Evolutionary conservation across 2,888 invertebrate genomes (phyloP), one percentile per base, ranked within the genome.

Genomic region (Griposia aprilina): DNA sequence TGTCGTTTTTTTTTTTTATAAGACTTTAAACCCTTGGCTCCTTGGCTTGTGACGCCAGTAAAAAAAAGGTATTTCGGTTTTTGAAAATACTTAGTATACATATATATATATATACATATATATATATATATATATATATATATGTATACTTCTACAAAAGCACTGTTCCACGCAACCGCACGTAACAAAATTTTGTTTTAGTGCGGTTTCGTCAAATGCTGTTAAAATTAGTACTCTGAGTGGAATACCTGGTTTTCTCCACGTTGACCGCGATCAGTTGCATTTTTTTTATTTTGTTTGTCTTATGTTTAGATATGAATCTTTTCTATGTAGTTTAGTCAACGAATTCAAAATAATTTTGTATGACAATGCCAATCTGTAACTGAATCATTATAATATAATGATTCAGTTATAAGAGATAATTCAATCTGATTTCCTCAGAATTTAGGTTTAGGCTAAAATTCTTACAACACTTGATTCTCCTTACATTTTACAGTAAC

Each of bases 261-360:
- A 10, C n/a, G 10, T 66, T 26, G 48, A 48, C 20, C 7, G 20
- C 3, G 20, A 20, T 50, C 15, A 36, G 30, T 62, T 68, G 23
- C 8, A 30, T 30, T 30, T 23, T 50, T 30, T 20, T 10, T 52
- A 30, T 17, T 55, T 52, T 41, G 6, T 50, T 66, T 48, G 11
- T 26, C 11, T 26, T 26, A 20, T 20, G 26, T 23, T 23, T 23
- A 52, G 8, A 23, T 50, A 50, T 67, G 8, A 52, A 10, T 30
- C 50, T 50, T 20, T 67, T 66, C 17, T 48, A 45, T 10, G 15
- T 26, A 45, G 59, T 15, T 45, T 70, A 2, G 26, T 26, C 5
- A 70, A 26, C 10, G 55, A 68, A 74, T 74, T 71, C 3, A 30
- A 20, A 70, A 15, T 60, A 23, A 15, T 45, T 13, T 48, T 66